phyloP scores from a whole-genome alignment of 2,888 invertebrate genomes.

The Scaptomyza flava region DNA sequence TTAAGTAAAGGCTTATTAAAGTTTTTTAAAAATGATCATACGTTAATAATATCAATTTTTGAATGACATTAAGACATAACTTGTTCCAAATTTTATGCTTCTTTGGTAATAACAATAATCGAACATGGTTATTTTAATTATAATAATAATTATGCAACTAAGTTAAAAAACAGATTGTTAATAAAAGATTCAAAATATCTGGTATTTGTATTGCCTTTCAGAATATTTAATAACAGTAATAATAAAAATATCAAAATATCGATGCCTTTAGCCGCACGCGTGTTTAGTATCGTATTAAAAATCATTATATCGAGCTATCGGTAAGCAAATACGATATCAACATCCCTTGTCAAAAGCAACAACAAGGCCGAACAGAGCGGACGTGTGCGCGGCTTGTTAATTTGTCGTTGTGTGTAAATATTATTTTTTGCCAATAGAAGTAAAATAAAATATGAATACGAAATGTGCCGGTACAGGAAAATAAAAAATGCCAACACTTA shows the following conservation, averaged over 20 bases:
- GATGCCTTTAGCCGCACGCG: neutral
- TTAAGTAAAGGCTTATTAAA: neutral
- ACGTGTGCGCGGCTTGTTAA: constrained; percentile 40
- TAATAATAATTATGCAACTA: neutral
- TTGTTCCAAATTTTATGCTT: neutral
- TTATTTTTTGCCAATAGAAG: constrained; percentile 28
- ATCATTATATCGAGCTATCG: constrained; percentile 8
- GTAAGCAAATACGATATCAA: constrained; percentile 5
- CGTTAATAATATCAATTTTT: neutral
- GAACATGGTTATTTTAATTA: neutral
- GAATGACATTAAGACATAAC: neutral
- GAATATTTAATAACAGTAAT: neutral
- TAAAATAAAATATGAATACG: constrained; percentile 7
- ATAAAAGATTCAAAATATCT: too few relatives aligned
- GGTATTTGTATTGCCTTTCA: too few relatives aligned
- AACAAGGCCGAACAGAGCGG: constrained; percentile 49
- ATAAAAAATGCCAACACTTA: constrained; percentile 11
- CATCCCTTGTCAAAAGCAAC: constrained; percentile 46
- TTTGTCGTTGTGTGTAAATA: constrained; percentile 42
- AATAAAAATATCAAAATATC: constrained; percentile 1
- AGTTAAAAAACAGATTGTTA: too few relatives aligned
- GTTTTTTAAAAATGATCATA: neutral
- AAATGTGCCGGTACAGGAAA: constrained; percentile 26
- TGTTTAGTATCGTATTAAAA: neutral
- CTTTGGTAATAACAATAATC: neutral